phyloP scores from a whole-genome alignment of 1,140 invertebrate genomes.

The Orussus abietinus region DNA sequence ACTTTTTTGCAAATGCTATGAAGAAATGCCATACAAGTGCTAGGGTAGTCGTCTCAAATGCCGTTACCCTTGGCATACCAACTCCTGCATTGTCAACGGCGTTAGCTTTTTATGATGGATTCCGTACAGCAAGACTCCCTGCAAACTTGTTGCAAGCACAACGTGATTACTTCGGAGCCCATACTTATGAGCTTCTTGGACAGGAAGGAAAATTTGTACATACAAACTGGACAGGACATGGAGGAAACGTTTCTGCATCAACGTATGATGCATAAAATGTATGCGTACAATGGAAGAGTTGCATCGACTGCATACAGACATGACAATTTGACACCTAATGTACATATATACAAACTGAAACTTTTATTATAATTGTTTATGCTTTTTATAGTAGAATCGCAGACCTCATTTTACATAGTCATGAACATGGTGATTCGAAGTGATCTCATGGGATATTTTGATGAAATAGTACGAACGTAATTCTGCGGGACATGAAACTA shows the following conservation, averaged over 20 bases:
- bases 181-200: conserved; percentile 90
- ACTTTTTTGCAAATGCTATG: conserved; percentile 90
- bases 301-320: too few species aligned
- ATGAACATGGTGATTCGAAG: too few species aligned
- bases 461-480: too few species aligned
- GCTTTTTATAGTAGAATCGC: too few species aligned
- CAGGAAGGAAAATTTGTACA: conserved; percentile 90
- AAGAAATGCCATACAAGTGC: conserved; percentile 71
- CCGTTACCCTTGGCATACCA: conserved; percentile 78
- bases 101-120: conserved; percentile 96
- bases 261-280: conserved; percentile 82
- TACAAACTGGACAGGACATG: conserved; percentile 98
- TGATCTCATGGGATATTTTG: too few species aligned
- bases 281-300: too few species aligned
- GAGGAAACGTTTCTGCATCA: conserved; percentile 92
- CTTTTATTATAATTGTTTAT: too few species aligned
- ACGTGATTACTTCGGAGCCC: conserved; percentile 98
- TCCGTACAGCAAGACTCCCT: conserved; percentile 74
- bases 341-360: too few species aligned
- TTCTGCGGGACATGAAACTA: too few species aligned
- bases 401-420: too few species aligned
- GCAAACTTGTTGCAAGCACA: conserved; percentile 95
- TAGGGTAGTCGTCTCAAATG: conserved; percentile 64
- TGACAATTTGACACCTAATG: too few species aligned
- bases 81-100: conserved; percentile 90